Base-by-base conservation (phyloP, 1,140 invertebrate species). In the Drosophila baimaii region DNA sequence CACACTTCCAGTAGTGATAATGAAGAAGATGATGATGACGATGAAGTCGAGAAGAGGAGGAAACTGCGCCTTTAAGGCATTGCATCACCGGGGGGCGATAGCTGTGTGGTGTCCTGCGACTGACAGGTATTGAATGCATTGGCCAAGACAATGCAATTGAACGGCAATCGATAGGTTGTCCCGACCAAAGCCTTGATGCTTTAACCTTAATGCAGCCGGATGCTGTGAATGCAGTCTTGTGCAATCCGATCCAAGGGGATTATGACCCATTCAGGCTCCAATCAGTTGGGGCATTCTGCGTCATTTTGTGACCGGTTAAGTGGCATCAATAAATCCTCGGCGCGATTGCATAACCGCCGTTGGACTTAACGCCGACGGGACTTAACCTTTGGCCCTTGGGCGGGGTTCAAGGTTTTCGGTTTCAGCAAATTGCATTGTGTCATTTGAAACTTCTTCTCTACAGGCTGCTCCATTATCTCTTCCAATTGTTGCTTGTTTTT, bases 161-260 rank as follows among this genome's bases (percentile, higher is more conserved):
- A 44, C n/a, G 25, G n/a, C 21, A 82, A 76, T 88, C 75, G 79
- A 88, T 88, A 68, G 27, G 21, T 21, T 35, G 71, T 25, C 51
- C 65, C 25, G 23, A 19, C 37, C 62, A 66, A 54, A 23, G 51
- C 62, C 65, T 75, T 75, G 51, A 65, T 75, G 52, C 72, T 64
- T 55, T 75, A 52, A 75, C 51, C 70, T 75, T 75, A 64, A 51
- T 65, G 52, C 51, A 54, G 29, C 68, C 17, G 39, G 12, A 15
- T 29, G 17, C 56, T 29, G 46, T 15, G 51, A 54, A n/a, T 55
- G 29, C 29, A 33, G 19, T 8, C 52, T 72, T 72, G 68, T 72
- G 52, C 31, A 72, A 71, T 35, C 12, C 21, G 27, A 47, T 44
- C 31, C 19, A 5, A 8, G 27, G 19, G 31, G 21, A 54, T 54